Evolutionary conservation across 2,888 invertebrate species (phyloP).

Genomic region (Luffia ferchaultella): DNA sequence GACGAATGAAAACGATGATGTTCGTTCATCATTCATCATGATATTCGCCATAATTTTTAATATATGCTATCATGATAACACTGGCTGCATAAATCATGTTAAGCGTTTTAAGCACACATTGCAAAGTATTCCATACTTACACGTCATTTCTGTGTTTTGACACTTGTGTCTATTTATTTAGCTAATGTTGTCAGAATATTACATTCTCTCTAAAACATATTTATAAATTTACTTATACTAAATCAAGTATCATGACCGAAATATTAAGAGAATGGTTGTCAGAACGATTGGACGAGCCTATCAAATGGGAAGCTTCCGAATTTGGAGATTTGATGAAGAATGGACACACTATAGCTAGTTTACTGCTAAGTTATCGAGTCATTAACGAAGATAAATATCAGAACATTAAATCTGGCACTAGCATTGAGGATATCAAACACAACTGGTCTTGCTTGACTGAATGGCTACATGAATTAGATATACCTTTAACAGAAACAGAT

Average conservation of each 20-base stretch:
- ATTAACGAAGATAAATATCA: constrained; percentile 63
- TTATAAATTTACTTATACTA: no score
- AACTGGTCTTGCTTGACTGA: constrained; percentile 58
- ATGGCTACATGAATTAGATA: constrained; percentile 61
- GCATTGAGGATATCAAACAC: constrained; percentile 41
- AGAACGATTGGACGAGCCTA: constrained; percentile 57
- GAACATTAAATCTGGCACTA: constrained; percentile 43
- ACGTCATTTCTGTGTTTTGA: no score
- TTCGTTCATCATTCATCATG: no score
- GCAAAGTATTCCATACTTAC: no score
- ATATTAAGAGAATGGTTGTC: constrained; percentile 69
- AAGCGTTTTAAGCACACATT: no score
- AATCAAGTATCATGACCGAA: constrained; percentile 52
- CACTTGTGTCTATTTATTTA: no score
- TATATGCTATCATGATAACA: no score
- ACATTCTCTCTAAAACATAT: no score
- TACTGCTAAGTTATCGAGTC: constrained; percentile 66
- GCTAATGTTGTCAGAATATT: no score
- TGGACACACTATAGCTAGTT: constrained; percentile 61
- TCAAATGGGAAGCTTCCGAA: constrained; percentile 59
- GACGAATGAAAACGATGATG: no score
- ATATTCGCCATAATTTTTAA: no score
- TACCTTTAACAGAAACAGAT: constrained; percentile 46
- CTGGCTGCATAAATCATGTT: no score
- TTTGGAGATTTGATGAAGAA: constrained; percentile 67